Percentiles rank a stretch among this genome's conserved stretches.
Evolutionary conservation across 2,113 vertebrate genomes (phyloP).

Genomic region (Arenaria interpres): DNA sequence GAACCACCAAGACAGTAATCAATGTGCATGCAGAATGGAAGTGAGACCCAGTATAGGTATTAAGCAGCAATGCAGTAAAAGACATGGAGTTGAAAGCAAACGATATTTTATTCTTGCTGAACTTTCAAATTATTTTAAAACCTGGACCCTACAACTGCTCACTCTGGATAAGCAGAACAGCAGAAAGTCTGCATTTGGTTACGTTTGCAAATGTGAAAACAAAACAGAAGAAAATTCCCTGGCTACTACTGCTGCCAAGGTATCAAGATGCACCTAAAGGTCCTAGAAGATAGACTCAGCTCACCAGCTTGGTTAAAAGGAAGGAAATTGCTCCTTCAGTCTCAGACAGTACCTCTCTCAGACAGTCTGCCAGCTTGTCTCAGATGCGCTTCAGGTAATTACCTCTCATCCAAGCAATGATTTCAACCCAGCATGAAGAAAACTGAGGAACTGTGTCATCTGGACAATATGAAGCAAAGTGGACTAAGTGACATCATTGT

Average conservation of each 20-base stretch:
- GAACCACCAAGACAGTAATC: not conserved
- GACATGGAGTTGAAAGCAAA: not conserved
- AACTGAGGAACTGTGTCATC: not conserved
- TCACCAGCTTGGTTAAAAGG: not conserved
- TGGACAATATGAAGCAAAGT: not conserved
- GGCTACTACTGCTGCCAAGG: not conserved
- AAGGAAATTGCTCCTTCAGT: not conserved
- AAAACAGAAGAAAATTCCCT: not conserved
- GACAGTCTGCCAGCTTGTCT: not conserved
- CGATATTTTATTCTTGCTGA: not conserved
- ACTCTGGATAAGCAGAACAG: not conserved
- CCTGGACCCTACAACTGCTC: not conserved
- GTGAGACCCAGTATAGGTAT: not conserved
- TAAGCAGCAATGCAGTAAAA: not conserved
- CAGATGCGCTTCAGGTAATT: not conserved
- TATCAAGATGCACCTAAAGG: not conserved
- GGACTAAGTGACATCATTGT: not conserved
- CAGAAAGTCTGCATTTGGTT: not conserved
- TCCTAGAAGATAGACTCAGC: not conserved
- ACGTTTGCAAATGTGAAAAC: not conserved
- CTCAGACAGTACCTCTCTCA: not conserved
- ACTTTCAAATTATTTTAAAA: not conserved
- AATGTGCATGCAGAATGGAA: not conserved
- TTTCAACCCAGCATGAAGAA: not conserved
- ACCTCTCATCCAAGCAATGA: not conserved